Base-by-base conservation (phyloP, 2,113 vertebrate species). In the Dipodomys merriami region DNA sequence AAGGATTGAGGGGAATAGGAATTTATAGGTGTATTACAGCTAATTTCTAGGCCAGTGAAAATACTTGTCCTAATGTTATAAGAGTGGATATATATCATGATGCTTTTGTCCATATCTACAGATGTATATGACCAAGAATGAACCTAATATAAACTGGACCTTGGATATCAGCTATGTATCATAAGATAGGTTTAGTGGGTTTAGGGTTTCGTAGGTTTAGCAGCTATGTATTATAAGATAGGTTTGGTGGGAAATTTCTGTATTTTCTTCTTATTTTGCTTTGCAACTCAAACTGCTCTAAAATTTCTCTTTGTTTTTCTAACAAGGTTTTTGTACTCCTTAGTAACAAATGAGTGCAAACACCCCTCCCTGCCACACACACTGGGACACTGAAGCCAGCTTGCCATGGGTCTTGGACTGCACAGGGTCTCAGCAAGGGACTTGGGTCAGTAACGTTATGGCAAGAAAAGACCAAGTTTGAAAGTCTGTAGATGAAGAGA, bases 291-390 rank as follows among this genome's bases (percentile, higher is more conserved):
- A 71, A 71, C 7, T 91, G 1, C 64, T 25, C 30, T 60, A 86
- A 86, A 83, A 33, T 49, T 82, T 22, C n/a, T 44, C 27, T 64
- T 64, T 72, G 33, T 86, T 62, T 86, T 62, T 53, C 46, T n/a
- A 73, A 29, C 3, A 68, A 67, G 13, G 7, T 11, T 68, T 83
- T 77, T 86, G 3, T n/a, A 53, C 25, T 71, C 20, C n/a, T 71
- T 76, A 27, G 7, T 93, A 49, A 96, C 76, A 94, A 91, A 87
- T 57, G 44, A 81, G 25, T 53, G 25, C 92, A 49, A 49, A 49
- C 49, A 39, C 39, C 39, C 12, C 49, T 49, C 49, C 49, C 49
- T 39, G 12, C 49, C 49, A 49, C 49, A 9, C 49, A 39, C 25
- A 88, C 3, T 80, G 15, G 22, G 76, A 19, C 65, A 16, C 39